Evolutionary conservation across 2,888 invertebrate species (phyloP).

Genomic region (Agrochola lota): DNA sequence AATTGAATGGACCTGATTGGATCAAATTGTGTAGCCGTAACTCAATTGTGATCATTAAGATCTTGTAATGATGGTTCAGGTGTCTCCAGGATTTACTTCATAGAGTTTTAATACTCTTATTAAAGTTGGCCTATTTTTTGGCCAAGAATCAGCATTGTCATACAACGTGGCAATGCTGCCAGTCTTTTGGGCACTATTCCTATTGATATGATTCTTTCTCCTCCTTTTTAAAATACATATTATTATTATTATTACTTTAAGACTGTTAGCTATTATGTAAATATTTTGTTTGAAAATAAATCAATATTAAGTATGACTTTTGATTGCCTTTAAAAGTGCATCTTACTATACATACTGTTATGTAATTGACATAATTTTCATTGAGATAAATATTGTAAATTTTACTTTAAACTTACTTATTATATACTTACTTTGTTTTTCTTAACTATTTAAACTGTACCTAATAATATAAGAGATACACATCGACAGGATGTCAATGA

Average conservation of each 20-base stretch:
- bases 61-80: slow-evolving; percentile 11
- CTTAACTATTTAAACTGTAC: slow-evolving; percentile 26
- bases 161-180: neutral
- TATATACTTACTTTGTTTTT: no score
- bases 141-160: neutral
- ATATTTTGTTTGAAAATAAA: neutral
- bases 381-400: neutral
- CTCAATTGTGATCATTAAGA: slow-evolving; percentile 44
- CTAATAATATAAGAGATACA: slow-evolving; percentile 4
- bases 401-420: neutral
- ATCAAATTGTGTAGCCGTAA: slow-evolving; percentile 52
- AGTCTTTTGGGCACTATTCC: neutral
- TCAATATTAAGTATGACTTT: neutral
- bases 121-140: neutral
- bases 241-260: neutral
- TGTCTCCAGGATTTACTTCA: neutral
- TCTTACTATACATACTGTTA: neutral
- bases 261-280: neutral
- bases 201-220: neutral
- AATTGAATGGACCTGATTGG: slow-evolving; percentile 56
- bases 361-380: neutral
- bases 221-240: neutral
- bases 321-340: neutral
- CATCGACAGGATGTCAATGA: slow-evolving; percentile 53
- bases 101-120: neutral